Conservation (phyloP, 2,113 vertebrate species). For the Baryphthengus martii region DNA sequence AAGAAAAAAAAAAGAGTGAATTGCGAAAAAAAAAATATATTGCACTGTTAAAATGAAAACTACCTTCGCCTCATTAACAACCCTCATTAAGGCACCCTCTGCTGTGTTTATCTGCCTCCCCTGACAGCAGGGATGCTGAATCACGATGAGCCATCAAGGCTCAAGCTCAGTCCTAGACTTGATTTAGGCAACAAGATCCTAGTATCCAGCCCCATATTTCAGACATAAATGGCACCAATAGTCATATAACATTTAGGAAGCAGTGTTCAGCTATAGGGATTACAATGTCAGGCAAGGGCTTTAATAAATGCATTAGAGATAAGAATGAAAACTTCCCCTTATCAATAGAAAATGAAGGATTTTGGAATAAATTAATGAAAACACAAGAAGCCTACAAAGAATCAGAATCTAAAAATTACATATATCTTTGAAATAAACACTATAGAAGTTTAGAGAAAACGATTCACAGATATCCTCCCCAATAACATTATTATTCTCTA, state of each 20-base stretch:
- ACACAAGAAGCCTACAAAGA: background rate
- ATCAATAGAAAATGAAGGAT: background rate
- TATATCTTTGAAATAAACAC: background rate
- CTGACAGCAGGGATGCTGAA: background rate
- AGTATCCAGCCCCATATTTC: conserved; percentile 14
- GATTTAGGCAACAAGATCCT: conserved; percentile 5
- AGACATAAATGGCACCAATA: conserved; percentile 2
- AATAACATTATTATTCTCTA: background rate
- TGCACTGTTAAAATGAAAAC: background rate
- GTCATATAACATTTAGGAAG: background rate
- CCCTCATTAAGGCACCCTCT: background rate
- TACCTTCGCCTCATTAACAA: background rate
- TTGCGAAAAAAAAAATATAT: background rate
- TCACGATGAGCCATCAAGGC: background rate
- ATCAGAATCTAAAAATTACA: background rate
- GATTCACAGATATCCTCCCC: background rate
- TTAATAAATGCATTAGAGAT: background rate
- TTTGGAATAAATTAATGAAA: background rate
- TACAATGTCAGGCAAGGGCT: background rate
- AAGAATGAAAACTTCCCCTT: background rate
- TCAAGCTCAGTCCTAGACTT: background rate
- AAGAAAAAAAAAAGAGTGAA: background rate
- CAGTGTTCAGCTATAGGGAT: background rate
- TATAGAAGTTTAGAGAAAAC: background rate
- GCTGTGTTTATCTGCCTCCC: background rate